Evolutionary conservation across 2,113 vertebrate species (phyloP), one percentile per base, ranked within the genome.

Genomic region (Sclerurus mexicanus): DNA sequence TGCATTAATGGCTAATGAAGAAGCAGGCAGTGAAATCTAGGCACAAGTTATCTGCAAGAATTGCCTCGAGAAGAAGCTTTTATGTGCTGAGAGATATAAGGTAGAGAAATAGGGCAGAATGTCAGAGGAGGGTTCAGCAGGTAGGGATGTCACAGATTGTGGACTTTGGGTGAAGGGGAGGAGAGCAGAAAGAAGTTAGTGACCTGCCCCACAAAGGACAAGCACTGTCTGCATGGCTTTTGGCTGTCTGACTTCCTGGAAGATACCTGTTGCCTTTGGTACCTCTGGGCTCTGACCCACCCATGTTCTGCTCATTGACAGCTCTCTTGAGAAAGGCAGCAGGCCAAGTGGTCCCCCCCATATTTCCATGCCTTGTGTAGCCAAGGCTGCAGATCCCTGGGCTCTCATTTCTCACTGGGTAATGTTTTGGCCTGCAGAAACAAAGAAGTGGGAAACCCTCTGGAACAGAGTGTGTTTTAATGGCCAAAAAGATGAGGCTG

Each of bases 261-360:
- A 44, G n/a, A 31, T 39, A 28, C 3, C 20, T 3, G 2, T 6
- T 40, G 37, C 12, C 69, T 82, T n/a, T 25, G 64, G 74, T 21
- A 31, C 42, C 55, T 44, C 69, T 56, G 40, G 18, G n/a, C 46
- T 30, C 49, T 22, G 17, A 3, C 23, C 79, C 67, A 25, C 13
- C 18, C 2, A 0, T 56, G 28, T 40, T 47, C 59, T 77, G n/a
- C 37, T 60, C 28, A 37, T 42, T 0, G 0, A 8, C 28, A 44
- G 21, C 28, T 24, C 28, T 62, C 60, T 14, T 4, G 18, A 6
- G 8, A 33, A 84, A 27, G 19, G 35, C 62, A 55, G 14, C 9
- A 25, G 31, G 9, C 24, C 19, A 33, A 7, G 30, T 3, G 4
- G 22, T 31, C 25, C 37, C 64, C 6, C 17, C 19, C 1, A 1